phyloP scores from a whole-genome alignment of 2,888 invertebrate species.

The Pherbina coryleti region DNA sequence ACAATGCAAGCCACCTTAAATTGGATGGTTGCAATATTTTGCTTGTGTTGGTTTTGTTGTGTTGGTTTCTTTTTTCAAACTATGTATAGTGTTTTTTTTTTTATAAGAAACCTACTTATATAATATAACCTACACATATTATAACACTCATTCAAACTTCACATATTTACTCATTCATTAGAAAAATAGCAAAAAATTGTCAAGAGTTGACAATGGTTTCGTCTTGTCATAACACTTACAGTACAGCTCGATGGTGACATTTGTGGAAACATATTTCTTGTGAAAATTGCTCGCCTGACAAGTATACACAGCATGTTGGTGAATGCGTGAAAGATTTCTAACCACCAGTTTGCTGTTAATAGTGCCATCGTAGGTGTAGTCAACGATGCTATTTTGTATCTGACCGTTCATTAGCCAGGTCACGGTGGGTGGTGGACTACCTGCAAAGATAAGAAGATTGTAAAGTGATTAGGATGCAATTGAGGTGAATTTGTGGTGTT shows the following conservation, averaged over 20 bases:
- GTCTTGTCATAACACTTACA: slow-evolving; percentile 73
- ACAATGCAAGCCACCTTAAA: no score
- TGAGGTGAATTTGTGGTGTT: no score
- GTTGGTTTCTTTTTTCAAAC: no score
- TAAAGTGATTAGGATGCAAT: not conserved
- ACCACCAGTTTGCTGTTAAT: slow-evolving; percentile 75
- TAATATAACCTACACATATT: no score
- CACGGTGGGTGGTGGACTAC: slow-evolving; percentile 79
- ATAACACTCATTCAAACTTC: not conserved
- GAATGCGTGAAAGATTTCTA: slow-evolving; percentile 75
- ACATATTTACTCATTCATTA: not conserved
- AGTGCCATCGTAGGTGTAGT: slow-evolving; percentile 69
- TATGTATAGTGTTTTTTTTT: no score
- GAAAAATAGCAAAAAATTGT: not conserved
- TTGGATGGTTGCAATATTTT: no score
- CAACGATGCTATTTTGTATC: slow-evolving; percentile 69
- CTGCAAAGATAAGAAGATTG: slow-evolving; percentile 68
- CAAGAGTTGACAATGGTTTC: no score
- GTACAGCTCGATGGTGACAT: slow-evolving; percentile 81
- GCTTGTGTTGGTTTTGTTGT: no score
- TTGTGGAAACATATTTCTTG: slow-evolving; percentile 75
- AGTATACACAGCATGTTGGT: slow-evolving; percentile 81
- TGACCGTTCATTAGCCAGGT: slow-evolving; percentile 82
- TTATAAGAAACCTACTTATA: no score
- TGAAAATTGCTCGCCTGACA: slow-evolving; percentile 81